Conservation (phyloP, 2,797 vertebrate genomes). For the Sebastes elongatus region DNA sequence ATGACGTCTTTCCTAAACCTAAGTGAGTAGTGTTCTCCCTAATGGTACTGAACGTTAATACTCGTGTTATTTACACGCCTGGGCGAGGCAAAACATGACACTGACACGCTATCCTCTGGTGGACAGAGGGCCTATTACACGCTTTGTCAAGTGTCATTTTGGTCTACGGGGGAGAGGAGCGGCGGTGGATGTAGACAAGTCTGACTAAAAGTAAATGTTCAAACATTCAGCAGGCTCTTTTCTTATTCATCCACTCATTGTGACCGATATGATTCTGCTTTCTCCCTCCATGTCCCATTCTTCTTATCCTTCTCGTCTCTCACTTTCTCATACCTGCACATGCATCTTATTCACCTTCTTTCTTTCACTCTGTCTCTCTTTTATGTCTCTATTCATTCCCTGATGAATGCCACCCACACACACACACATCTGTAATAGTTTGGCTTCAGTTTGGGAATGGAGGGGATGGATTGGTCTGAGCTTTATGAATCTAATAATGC, state of each 20-base stretch:
- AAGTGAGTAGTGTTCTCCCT: no score
- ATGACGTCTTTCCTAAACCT: no score
- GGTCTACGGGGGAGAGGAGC: neutral
- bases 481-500: slow-evolving; percentile 55
- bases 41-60: no score
- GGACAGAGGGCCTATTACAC: no score
- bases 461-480: slow-evolving; percentile 12
- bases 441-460: slow-evolving; percentile 32
- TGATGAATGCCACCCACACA: slow-evolving; percentile 15
- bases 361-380: neutral
- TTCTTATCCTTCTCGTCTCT: neutral
- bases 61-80: no score
- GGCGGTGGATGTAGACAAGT: neutral
- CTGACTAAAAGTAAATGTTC: slow-evolving; percentile 40
- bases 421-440: slow-evolving; percentile 31
- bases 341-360: neutral
- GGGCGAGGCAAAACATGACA: no score
- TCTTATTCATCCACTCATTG: slow-evolving; percentile 22
- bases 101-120: no score
- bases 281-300: neutral
- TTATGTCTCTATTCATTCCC: slow-evolving; percentile 9
- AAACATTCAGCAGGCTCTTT: slow-evolving; percentile 58
- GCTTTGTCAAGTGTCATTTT: slow-evolving; percentile 20
- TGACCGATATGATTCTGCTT: slow-evolving; percentile 6
- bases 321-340: neutral